Evolutionary conservation across 2,888 invertebrate genomes (phyloP), one percentile per base, ranked within the genome.

Genomic region (Apodemia duryi): DNA sequence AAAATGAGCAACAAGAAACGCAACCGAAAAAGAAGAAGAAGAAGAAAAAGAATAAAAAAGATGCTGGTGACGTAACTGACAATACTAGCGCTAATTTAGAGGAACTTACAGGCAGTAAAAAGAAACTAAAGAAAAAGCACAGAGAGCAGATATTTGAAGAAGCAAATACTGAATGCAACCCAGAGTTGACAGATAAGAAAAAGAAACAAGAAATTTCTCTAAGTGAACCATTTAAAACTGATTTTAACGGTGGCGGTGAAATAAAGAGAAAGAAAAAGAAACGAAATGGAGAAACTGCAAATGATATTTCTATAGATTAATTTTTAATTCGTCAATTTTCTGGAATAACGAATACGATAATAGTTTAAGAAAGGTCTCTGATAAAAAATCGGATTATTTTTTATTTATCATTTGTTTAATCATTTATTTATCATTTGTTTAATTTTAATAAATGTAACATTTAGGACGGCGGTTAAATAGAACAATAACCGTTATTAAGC

Each of bases 1-100:
- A 13, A 46, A n/a, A 46, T 46, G 32, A 57, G 6, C 57, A 32
- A 32, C 10, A 57, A 32, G 32, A 13, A 32, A 29, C 5, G 10
- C 32, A 73, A 62, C 64, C 66, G 1, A 75, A 77, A 63, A 79
- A 76, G 66, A 81, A 78, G 63, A 79, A 78, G 69, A 70, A 78
- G 69, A 70, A 71, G 28, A 28, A 46, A n/a, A 63, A 66, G 38
- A 57, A 69, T 13, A 46, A 46, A 1, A 46, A 46, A n/a, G 9
- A 13, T 60, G 4, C 5, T 28, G 52, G 63, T 28, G 66, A 63
- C 7, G 28, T 32, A n/a, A 61, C 7, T 28, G 9, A 32, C 9
- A 28, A 32, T 13, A 61, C 10, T 6, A 29, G 21, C 7, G 46
- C 2, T 29, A 43, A 43, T 41, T 10, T 32, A 3, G 57, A 32